Percentiles rank a stretch among this genome's conserved stretches.
Evolutionary conservation across 2,113 vertebrate species (phyloP).

Genomic region (Cryptotis parvus): DNA sequence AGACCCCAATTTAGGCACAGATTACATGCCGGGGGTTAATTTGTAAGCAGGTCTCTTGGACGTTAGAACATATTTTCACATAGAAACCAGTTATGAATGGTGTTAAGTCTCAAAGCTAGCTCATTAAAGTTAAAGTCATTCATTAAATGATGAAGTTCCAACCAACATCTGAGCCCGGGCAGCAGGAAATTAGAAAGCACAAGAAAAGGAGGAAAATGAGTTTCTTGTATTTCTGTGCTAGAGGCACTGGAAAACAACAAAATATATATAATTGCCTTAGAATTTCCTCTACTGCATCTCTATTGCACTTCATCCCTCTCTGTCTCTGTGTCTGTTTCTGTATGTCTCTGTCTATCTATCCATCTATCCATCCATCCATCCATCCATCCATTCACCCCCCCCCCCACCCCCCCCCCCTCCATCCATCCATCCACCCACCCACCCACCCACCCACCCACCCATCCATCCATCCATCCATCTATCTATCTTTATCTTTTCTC

Average conservation of each 20-base stretch:
- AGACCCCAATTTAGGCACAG: neutral
- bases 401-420: too few relatives aligned
- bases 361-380: neutral
- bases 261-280: neutral
- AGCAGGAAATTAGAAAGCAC: neutral
- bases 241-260: neutral
- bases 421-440: too few relatives aligned
- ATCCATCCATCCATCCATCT: too few relatives aligned
- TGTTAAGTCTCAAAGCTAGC: neutral
- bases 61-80: slow-evolving; percentile 11
- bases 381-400: too few relatives aligned
- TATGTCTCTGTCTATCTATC: too few relatives aligned
- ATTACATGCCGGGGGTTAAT: neutral
- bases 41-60: neutral
- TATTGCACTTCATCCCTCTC: neutral
- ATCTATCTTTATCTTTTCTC: neutral
- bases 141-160: neutral
- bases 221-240: neutral
- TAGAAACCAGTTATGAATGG: slow-evolving; percentile 13
- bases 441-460: too few relatives aligned
- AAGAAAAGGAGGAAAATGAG: neutral
- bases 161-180: neutral
- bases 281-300: neutral
- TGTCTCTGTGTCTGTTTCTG: too few relatives aligned
- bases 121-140: slow-evolving; percentile 21